Base-by-base conservation (phyloP, 1,140 invertebrate species). In the Trachelipus rathkii region DNA sequence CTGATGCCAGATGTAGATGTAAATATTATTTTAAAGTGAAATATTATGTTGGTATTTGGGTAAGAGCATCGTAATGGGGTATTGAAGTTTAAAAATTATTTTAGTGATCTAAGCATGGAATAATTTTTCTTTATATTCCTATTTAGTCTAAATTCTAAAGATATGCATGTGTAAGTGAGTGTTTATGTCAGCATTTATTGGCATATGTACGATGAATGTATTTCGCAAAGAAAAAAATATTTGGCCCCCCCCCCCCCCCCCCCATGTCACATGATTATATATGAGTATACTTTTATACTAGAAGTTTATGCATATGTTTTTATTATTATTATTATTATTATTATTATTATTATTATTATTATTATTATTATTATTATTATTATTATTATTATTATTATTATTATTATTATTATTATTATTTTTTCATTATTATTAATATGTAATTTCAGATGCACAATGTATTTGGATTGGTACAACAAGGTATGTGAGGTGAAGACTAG, bases 281-380 rank as follows among this genome's bases (percentile, higher is more conserved):
- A 33, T 1, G 6, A 33, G 33, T 33, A 33, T 33, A 33, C 33
- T 3, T 33, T 1, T 33, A 33, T 33, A 33, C 33, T 33, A 33
- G 33, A 33, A 33, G 2, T 33, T 1, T 33, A 33, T 86, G 66
- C 92, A 89, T 82, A 86, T 85, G 0, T 23, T 66, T n/a, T n/a
- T n/a, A 66, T n/a, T 66, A 3, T 7, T 66, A 3, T 2, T 7
- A 23, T 23, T 23, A n/a, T 66, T 66, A 23, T 66, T 66, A n/a
- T 66, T 66, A 66, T 66, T n/a, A n/a, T 23, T 66, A 66, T n/a
- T 66, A n/a, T 66, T 66, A 66, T 66, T n/a, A 66, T 66, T 66
- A 66, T 66, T 66, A 66, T 66, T 66, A 66, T 66, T 66, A 66
- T 23, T 66, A n/a, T n/a, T 66, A 66, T 23, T 33, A 33, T 33